Evolutionary conservation across 2,113 vertebrate species (phyloP), one percentile per base, ranked within the genome.

Genomic region (Falco punctatus): DNA sequence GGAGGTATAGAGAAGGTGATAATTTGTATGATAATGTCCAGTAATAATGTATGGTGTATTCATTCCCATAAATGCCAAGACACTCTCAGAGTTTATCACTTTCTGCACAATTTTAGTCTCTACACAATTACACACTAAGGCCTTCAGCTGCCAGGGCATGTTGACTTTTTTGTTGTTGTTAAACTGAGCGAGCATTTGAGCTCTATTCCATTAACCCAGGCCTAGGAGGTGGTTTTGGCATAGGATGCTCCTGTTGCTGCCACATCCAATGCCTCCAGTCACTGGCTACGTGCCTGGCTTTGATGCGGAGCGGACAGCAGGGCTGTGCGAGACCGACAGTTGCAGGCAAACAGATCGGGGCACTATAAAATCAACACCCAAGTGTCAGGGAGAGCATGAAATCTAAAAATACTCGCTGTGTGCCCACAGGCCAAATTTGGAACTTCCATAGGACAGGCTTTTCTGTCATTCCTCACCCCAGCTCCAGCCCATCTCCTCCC

Each of bases 11-110:
- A 85, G 75, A 88, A 72, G 54, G 61, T 38, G 79, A 90, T 97
- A 55, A 92, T 90, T 95, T 95, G 85, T 54, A 90, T 44, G 49
- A 86, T 96, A 93, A 95, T 82, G 23, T 49, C 83, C 20, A 5
- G 23, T 87, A 91, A 94, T 93, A 96, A 94, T n/a, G 58, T 73
- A 70, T 61, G 59, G 88, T 74, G 44, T 75, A 84, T 91, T 95
- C 38, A 16, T 84, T 92, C 77, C 77, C 57, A 67, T 88, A 96
- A 96, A 93, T 32, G 33, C 81, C 82, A 70, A 33, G 69, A 67
- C 23, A 22, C 6, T n/a, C 18, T 17, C 59, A 4, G 85, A 91
- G 51, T 92, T 88, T 92, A 96, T 92, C 88, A 30, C 81, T 87
- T 94, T 32, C 55, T 35, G 16, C 77, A 21, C 48, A 35, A 3